These are phyloP conservation scores for Argya squamiceps DNA, from an alignment of 2,797 vertebrate genomes.

Conservation along the genomic window DNA sequence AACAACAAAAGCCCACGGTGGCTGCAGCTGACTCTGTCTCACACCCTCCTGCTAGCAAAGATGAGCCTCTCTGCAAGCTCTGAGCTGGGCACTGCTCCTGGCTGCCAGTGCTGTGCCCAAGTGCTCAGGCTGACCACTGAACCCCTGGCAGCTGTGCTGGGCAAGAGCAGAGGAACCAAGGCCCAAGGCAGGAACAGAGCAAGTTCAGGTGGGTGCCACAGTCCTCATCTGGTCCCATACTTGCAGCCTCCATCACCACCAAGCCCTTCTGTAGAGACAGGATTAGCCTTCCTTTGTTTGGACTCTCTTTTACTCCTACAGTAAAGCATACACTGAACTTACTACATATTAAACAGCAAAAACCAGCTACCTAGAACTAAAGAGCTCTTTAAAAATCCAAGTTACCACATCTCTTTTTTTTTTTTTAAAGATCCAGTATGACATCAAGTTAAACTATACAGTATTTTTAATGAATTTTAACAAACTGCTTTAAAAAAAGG, in stretches of 20 bases:
- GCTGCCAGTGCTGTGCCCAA: not conserved
- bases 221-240: not conserved
- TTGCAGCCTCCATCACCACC: not conserved
- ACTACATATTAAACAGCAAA: slow-evolving; percentile 63
- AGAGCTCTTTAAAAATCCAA: slow-evolving; percentile 53
- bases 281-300: slow-evolving; percentile 11
- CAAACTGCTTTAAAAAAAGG: slow-evolving; percentile 61
- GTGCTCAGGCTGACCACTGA: rapidly evolving
- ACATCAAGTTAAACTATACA: slow-evolving; percentile 72
- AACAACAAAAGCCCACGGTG: not conserved
- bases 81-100: not conserved
- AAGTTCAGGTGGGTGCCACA: not conserved
- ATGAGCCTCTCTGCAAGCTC: not conserved
- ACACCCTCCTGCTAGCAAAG: not conserved
- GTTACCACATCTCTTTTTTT: not conserved
- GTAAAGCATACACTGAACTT: slow-evolving; percentile 61
- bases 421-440: slow-evolving; percentile 54
- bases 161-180: not conserved
- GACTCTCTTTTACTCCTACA: slow-evolving; percentile 42
- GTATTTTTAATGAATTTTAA: slow-evolving; percentile 70
- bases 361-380: slow-evolving; percentile 65
- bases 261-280: not conserved
- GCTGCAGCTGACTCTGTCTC: not conserved
- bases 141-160: not conserved
- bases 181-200: not conserved